A percentile compares a stretch with the other conserved stretches of the same genome.
These are phyloP conservation scores for Galerucella nymphaeae DNA, from an alignment of 2,888 invertebrate genomes.

Conservation along the genomic window DNA sequence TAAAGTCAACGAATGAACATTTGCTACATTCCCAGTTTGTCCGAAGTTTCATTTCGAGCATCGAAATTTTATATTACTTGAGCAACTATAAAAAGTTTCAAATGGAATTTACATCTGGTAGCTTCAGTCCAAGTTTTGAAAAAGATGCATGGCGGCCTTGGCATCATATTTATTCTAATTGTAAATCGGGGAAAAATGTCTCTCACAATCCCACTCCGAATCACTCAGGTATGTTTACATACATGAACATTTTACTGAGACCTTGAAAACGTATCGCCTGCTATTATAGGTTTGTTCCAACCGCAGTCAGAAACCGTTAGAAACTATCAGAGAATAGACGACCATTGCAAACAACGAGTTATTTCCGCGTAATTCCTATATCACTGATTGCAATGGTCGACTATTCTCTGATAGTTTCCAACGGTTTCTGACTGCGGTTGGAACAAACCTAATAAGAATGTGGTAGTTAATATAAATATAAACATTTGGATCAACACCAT, in stretches of 20 bases:
- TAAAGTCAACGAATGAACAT: slow-evolving; percentile 61
- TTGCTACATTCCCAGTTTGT: slow-evolving; percentile 63
- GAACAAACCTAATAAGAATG: too few relatives aligned
- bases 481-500: too few relatives aligned
- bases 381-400: too few relatives aligned
- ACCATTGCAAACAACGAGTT: too few relatives aligned
- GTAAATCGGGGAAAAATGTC: slow-evolving; percentile 60
- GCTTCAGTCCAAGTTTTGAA: slow-evolving; percentile 57
- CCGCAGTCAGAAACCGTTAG: too few relatives aligned
- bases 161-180: slow-evolving; percentile 65
- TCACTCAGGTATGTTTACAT: slow-evolving; percentile 48
- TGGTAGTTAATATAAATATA: too few relatives aligned
- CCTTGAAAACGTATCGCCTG: too few relatives aligned
- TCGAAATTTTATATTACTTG: slow-evolving; percentile 62
- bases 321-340: too few relatives aligned
- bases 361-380: too few relatives aligned
- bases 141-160: slow-evolving; percentile 63
- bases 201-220: slow-evolving; percentile 61
- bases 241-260: not conserved
- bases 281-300: too few relatives aligned
- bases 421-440: too few relatives aligned
- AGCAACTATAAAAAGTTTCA: slow-evolving; percentile 58
- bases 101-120: slow-evolving; percentile 56
- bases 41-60: slow-evolving; percentile 61
- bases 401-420: too few relatives aligned